phyloP scores from a whole-genome alignment of 2,797 vertebrate species.

The Sebastes matsubarae region DNA sequence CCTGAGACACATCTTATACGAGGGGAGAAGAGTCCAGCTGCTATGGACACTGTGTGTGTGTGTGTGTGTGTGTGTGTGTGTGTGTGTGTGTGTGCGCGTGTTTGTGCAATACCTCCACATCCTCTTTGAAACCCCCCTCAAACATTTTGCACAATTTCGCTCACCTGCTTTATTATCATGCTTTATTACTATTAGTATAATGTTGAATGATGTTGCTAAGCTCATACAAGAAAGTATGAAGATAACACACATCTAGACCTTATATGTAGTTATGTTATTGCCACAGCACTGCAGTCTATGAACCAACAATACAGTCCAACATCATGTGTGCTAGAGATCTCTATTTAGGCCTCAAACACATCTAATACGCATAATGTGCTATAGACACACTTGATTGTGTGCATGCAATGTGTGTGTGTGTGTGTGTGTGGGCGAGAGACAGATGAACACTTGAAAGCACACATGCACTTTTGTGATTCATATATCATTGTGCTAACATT shows the following conservation, averaged over 20 bases:
- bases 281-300: not conserved
- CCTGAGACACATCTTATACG: constrained; percentile 15
- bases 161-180: not conserved
- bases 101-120: not conserved
- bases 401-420: not conserved
- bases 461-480: not conserved
- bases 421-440: not conserved
- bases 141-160: not conserved
- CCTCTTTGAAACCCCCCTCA: not conserved
- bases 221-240: not conserved
- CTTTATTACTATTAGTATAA: not conserved
- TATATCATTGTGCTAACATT: not conserved
- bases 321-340: not conserved
- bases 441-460: not conserved
- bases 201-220: not conserved
- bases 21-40: constrained; percentile 4
- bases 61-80: not conserved
- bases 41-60: not conserved
- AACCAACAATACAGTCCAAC: not conserved
- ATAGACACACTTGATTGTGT: not conserved
- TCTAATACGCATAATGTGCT: not conserved
- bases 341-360: not conserved
- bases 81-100: not conserved
- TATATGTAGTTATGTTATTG: not conserved
- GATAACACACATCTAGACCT: not conserved